Evolutionary conservation across 2,888 invertebrate genomes (phyloP), one percentile per base, ranked within the genome.

Genomic region (Biston betularia): DNA sequence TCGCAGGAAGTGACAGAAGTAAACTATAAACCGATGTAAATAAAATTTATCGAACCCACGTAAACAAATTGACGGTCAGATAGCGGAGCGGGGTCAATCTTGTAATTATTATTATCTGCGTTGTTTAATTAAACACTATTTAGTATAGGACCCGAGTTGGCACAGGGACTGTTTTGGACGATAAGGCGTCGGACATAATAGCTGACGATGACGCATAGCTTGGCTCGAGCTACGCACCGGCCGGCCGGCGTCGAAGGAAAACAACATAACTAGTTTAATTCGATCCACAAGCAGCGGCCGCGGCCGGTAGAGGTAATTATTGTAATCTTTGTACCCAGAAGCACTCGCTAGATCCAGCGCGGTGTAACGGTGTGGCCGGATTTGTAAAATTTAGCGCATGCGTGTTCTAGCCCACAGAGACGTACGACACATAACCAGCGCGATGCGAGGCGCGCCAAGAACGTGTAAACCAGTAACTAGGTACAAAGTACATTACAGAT

Each of bases 281-380:
- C 66, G 75, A 75, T 72, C 70, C 61, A 70, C 45, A 59, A 65
- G 54, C 15, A 54, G 54, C 54, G 63, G 64, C 59, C 59, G 74
- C 73, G 68, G 63, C 69, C 73, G 72, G 63, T 73, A 71, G 73
- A 75, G 69, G 70, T 76, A 75, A 79, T 82, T 84, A 81, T 79
- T 77, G 77, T 84, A 84, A 81, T 77, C 78, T 77, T 76, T 65
- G 76, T 77, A 58, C 48, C 75, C 75, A 62, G 76, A 74, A 57
- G 79, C 80, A 81, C 80, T 80, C 81, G 81, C 79, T 80, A 79
- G 77, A 77, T 71, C 70, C 69, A 72, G 70, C 73, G 73, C 61
- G 70, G 66, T 49, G 62, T 87, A 86, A 86, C 85, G 84, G 84
- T 81, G 72, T 74, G 77, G 70, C 78, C 79, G 77, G 82, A 77